Evolutionary conservation across 2,113 vertebrate species (phyloP), one percentile per base, ranked within the genome.

Genomic region (Mesembrinibis cayennensis): DNA sequence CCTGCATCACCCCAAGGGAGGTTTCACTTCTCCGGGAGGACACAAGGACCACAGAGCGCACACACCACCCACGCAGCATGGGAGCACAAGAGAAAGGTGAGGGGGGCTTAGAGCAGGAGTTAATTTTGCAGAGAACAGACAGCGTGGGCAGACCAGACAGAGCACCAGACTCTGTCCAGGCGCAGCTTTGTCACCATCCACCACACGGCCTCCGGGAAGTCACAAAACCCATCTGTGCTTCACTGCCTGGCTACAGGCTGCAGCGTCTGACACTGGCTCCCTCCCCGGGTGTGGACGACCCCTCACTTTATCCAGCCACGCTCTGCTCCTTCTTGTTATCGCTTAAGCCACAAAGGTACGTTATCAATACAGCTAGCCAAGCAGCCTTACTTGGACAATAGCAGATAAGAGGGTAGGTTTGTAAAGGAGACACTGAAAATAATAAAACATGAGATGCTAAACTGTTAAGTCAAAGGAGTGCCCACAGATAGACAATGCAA

Each of bases 141-240:
- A 88, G 80, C 2, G 4, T 79, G 83, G 50, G 61, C 83, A 88
- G 38, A 5, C 22, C 67, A 81, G 49, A 90, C 80, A 65, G 55
- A 73, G 69, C 52, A 81, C 6, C 40, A 53, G 44, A 40, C 58
- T 55, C 78, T 38, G 58, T 5, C 36, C 53, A 40, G 69, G 52
- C 13, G 1, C 26, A 16, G 67, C 34, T 65, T 47, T 47, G 52
- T 44, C 79, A 58, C 47, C 67, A 70, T 34, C 50, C 34, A 21
- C 38, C 1, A 0, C 25, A 7, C 0, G 6, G 61, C 49, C 61
- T n/a, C 85, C 0, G 0, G 40, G 50, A 85, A 59, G 71, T 49
- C 90, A 83, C 82, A 84, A 61, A 83, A 16, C 14, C 50, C 40
- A 40, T 45, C 70, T 34, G 38, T 19, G 45, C 53, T 52, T 69